phyloP scores from a whole-genome alignment of 2,797 vertebrate species.

The Ibycter americanus region DNA sequence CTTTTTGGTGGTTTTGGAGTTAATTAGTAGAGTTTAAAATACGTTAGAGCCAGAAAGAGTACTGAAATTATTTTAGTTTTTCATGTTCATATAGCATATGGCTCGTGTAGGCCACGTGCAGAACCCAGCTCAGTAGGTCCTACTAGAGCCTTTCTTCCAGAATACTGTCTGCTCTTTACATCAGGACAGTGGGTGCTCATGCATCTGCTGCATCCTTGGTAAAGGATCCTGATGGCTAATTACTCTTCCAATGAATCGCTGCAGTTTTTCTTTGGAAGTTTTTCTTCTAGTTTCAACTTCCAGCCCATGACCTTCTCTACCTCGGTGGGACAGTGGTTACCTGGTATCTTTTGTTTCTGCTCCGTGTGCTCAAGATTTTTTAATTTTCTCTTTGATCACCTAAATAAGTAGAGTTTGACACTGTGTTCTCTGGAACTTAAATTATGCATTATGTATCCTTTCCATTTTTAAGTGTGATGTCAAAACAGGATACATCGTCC shows the following conservation, averaged over 20 bases:
- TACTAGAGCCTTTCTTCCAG: not conserved
- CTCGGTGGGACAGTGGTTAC: not conserved
- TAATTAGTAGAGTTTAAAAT: not conserved
- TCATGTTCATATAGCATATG: rapidly evolving
- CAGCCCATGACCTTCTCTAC: not conserved
- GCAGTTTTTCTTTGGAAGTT: not conserved
- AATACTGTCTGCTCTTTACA: not conserved
- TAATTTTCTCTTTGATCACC: not conserved
- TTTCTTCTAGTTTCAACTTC: not conserved
- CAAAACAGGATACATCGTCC: not conserved
- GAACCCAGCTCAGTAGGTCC: not conserved
- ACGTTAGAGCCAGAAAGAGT: not conserved
- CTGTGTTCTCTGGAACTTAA: not conserved
- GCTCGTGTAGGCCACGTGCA: rapidly evolving
- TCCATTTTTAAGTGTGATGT: not conserved
- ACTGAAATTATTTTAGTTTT: not conserved
- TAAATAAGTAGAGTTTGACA: not conserved
- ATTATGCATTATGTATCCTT: not conserved
- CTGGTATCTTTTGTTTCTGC: not conserved
- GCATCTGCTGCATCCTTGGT: not conserved
- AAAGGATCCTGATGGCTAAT: not conserved
- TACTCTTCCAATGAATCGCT: not conserved
- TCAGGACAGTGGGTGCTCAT: not conserved
- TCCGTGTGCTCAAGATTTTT: not conserved
- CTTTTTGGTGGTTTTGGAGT: not conserved